A percentile compares a stretch with the other conserved stretches of the same genome.
phyloP scores from a whole-genome alignment of 2,888 invertebrate genomes.

The Agrotis segetum region DNA sequence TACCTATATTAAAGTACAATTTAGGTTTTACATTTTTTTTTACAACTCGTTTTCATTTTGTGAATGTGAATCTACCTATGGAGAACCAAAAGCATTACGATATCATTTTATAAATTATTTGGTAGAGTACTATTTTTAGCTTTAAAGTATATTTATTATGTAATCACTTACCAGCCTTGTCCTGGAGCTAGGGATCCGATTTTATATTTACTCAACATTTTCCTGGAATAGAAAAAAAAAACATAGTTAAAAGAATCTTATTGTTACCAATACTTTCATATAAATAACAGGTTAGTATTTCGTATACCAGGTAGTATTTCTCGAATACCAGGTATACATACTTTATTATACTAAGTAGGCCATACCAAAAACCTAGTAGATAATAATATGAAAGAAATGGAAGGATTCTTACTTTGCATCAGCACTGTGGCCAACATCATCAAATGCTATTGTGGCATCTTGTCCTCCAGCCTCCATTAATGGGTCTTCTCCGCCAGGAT shows the following conservation, averaged over 20 bases:
- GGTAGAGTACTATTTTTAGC: background rate
- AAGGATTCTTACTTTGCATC: slow-evolving; percentile 92
- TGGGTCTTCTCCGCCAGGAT: slow-evolving; percentile 97
- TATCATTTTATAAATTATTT: background rate
- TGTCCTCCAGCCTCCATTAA: slow-evolving; percentile 94
- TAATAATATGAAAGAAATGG: too few relatives aligned
- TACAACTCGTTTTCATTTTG: background rate
- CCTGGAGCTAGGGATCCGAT: slow-evolving; percentile 92
- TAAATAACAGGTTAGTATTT: too few relatives aligned
- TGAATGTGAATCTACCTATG: slow-evolving; percentile 16
- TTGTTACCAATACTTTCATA: too few relatives aligned
- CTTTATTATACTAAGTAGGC: too few relatives aligned
- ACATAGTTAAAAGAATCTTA: slow-evolving; percentile 52
- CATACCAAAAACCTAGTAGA: too few relatives aligned
- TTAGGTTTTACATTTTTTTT: slow-evolving; percentile 18
- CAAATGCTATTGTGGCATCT: slow-evolving; percentile 96
- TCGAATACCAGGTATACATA: too few relatives aligned
- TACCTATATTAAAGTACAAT: background rate
- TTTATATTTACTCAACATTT: slow-evolving; percentile 94
- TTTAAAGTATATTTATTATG: background rate
- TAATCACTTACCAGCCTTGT: slow-evolving; percentile 73
- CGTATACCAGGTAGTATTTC: too few relatives aligned
- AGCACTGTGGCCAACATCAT: slow-evolving; percentile 98
- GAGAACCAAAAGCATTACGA: slow-evolving; percentile 11
- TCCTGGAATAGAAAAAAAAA: slow-evolving; percentile 89